phyloP scores from a whole-genome alignment of 2,888 invertebrate species.

The Eristalis intricaria region DNA sequence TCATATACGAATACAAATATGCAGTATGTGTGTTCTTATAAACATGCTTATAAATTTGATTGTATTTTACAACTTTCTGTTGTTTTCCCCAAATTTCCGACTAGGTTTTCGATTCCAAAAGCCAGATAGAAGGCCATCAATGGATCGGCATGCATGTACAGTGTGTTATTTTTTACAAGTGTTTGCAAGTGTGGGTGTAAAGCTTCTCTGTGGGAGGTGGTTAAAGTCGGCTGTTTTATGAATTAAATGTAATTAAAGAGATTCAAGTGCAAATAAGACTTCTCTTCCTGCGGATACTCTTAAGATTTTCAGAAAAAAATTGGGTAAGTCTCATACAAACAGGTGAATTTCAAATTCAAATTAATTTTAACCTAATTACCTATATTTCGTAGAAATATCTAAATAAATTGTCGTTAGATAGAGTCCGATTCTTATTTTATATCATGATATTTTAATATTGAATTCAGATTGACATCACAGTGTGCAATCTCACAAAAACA shows the following conservation, averaged over 20 bases:
- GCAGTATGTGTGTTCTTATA: no score
- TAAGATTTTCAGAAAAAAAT: not conserved
- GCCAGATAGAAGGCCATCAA: not conserved
- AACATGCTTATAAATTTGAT: not conserved
- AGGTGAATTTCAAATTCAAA: not conserved
- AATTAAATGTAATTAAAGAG: not conserved
- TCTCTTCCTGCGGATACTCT: not conserved
- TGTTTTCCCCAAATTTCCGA: not conserved
- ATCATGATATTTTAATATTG: no score
- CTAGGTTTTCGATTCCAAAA: not conserved
- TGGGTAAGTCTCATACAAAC: not conserved
- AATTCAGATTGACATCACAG: no score
- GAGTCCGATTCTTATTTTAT: no score
- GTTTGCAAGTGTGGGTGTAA: not conserved
- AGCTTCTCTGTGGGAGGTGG: not conserved
- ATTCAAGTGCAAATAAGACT: not conserved
- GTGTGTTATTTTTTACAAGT: no score
- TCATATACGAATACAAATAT: no score
- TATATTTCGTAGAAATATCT: not conserved
- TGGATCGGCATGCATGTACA: not conserved
- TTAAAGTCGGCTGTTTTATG: not conserved
- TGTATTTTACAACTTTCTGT: not conserved
- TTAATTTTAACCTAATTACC: no score
- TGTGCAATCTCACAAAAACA: no score
- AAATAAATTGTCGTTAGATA: not conserved